Evolutionary conservation across 2,113 vertebrate species (phyloP).

Genomic region (Zosterops japonicus): DNA sequence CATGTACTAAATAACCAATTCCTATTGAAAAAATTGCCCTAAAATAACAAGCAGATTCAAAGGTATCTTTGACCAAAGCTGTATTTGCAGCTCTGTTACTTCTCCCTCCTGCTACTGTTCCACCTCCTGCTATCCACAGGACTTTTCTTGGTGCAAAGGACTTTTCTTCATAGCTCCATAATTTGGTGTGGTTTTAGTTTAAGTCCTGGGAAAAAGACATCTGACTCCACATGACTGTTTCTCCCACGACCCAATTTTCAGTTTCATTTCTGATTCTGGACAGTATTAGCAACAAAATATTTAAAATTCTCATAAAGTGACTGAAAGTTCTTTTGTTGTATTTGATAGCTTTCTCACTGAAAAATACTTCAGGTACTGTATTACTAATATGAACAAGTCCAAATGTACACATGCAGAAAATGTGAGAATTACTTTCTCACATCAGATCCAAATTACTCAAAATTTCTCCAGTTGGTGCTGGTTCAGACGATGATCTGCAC

Average conservation of each 20-base stretch:
- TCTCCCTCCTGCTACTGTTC: not conserved
- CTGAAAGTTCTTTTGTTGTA: not conserved
- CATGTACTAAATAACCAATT: not conserved
- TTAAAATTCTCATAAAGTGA: not conserved
- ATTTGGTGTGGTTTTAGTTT: not conserved
- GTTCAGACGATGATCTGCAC: not conserved
- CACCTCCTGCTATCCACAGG: not conserved
- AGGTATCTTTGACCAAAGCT: not conserved
- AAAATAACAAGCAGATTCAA: not conserved
- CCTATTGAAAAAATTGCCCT: not conserved
- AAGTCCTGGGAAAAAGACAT: not conserved
- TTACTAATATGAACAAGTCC: not conserved
- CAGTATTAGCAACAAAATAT: not conserved
- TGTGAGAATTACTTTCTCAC: not conserved
- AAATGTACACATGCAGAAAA: not conserved
- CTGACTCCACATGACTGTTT: not conserved
- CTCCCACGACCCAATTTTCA: not conserved
- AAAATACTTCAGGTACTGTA: not conserved
- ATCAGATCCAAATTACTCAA: not conserved
- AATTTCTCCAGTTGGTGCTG: not conserved
- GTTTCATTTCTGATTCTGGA: constrained; percentile 1
- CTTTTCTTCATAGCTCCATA: not conserved
- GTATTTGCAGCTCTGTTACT: not conserved
- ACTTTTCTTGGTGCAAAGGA: not conserved
- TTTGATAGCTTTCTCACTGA: not conserved